Evolutionary conservation across 37 sponge, comb jelly and placozoan species (phyloP), one percentile per base, ranked within the genome.

Genomic region (Cladorhizidae sp.): DNA sequence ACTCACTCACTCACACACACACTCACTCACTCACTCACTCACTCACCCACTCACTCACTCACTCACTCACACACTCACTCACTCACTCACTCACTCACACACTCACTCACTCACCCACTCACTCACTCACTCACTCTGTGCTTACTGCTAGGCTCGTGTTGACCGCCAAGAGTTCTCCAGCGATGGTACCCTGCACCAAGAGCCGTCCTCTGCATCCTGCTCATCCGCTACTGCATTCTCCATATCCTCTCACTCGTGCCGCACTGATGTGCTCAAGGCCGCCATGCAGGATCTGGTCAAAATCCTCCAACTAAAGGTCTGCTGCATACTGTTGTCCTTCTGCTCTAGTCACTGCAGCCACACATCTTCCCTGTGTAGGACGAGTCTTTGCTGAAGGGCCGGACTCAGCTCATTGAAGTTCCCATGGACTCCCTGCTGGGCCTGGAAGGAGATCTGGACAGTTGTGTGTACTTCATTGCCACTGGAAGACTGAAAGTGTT

Each of bases 401-500:
- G 87, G 51, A 65, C 86, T 31, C 91, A 91, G 42, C 79, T 91
- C 33, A 86, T 91, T 22, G 91, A 91, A 35, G 87, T 86, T 22
- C 73, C 82, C 17, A 67, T 50, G 20, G 74, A 81, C 41, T 67
- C 83, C 14, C 69, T 82, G 14, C 68, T 91, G 32, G 81, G 84
- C 12, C 35, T 73, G 40, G 92, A 92, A 55, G 85, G 85, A 45
- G 83, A 83, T 55, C 49, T 78, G 64, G 87, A 87, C 20, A 69
- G 80, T 50, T 88, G 83, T 72, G 80, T 91, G 33, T 91, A 80
- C 76, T 91, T 91, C 75, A 78, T 91, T 41, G 92, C 84, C 55
- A 86, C 71, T 80, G 92, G 88, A 36, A 38, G 81, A 28, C 75
- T 92, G 32, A 76, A 76, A n/a, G 85, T 92, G 33, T 87, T 43